Evolutionary conservation across 2,888 invertebrate species (phyloP).

Genomic region (Apantesis nais): DNA sequence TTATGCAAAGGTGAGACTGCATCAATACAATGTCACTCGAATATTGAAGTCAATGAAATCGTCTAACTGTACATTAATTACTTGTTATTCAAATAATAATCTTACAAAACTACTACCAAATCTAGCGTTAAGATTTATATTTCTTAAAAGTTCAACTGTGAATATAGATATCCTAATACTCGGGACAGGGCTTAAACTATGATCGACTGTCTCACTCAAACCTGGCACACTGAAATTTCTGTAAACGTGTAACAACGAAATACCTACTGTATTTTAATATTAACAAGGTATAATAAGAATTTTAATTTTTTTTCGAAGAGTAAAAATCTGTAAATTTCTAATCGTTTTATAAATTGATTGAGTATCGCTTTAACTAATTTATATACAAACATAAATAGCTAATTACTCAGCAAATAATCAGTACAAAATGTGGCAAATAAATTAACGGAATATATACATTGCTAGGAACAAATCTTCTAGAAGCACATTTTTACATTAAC

Average conservation of each 20-base stretch:
- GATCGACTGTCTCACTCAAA: not conserved
- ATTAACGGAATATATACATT: slow-evolving; percentile 19
- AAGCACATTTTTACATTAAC: slow-evolving; percentile 27
- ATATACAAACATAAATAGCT: slow-evolving; percentile 2
- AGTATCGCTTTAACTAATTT: not conserved
- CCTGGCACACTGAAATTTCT: not conserved
- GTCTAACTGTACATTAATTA: not conserved
- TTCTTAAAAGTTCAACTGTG: too few relatives aligned
- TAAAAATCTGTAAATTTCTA: not conserved
- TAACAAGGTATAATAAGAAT: not conserved
- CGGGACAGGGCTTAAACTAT: not conserved
- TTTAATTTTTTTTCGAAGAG: not conserved
- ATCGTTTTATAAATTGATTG: not conserved
- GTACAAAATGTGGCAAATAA: not conserved
- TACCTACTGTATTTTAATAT: not conserved
- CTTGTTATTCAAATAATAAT: not conserved
- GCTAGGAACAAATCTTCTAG: slow-evolving; percentile 19
- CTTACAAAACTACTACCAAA: not conserved
- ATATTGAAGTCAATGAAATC: not conserved
- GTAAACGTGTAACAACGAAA: not conserved
- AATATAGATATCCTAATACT: not conserved
- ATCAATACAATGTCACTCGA: not conserved
- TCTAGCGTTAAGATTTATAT: not conserved
- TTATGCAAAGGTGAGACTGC: too few relatives aligned
- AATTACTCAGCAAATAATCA: not conserved